phyloP scores from a whole-genome alignment of 2,113 vertebrate genomes.

The Melospiza georgiana region DNA sequence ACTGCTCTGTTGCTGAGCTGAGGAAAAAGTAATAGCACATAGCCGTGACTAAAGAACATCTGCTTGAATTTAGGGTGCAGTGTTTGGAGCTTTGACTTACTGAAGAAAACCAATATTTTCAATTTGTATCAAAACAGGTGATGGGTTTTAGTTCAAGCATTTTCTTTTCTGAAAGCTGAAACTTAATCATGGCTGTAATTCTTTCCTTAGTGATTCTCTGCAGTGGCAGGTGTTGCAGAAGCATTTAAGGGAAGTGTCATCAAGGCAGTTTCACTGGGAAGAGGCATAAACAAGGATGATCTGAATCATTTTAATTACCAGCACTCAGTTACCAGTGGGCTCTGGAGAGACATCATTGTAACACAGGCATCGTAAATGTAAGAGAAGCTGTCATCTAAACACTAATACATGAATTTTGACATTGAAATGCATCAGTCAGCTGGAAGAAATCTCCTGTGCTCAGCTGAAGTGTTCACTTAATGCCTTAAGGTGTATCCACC shows the following conservation, averaged over 20 bases:
- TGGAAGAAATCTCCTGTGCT: fast-evolving
- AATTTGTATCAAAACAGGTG: neutral
- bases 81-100: neutral
- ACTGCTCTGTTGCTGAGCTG: slow-evolving; percentile 15
- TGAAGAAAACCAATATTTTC: neutral
- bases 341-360: neutral
- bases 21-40: neutral
- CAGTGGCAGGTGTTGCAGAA: neutral
- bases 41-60: neutral
- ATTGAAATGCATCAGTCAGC: neutral
- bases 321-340: neutral
- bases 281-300: neutral
- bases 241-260: neutral
- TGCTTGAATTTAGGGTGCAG: neutral
- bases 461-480: neutral
- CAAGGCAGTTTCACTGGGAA: neutral
- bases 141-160: neutral
- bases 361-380: neutral
- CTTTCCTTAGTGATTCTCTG: neutral
- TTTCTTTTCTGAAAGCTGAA: neutral
- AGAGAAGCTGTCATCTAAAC: neutral
- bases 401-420: neutral
- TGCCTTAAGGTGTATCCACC: neutral
- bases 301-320: neutral
- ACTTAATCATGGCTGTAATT: slow-evolving; percentile 14